These are phyloP conservation scores for Salticus scenicus DNA, from an alignment of 2,888 invertebrate genomes.

Conservation along the genomic window DNA sequence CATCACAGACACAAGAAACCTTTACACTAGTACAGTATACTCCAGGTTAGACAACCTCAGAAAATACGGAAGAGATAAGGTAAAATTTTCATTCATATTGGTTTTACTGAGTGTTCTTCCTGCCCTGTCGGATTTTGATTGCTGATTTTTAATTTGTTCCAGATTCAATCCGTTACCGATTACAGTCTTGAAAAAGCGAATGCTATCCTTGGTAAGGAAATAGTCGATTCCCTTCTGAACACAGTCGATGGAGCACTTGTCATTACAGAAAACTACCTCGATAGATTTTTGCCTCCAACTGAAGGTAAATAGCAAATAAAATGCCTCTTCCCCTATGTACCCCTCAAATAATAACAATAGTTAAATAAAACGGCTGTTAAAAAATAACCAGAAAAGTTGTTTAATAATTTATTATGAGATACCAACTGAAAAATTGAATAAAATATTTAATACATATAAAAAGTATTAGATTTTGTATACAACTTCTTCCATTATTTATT, in stretches of 20 bases:
- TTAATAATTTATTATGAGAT: too few species aligned
- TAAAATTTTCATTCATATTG: too few species aligned
- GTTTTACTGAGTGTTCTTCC: too few species aligned
- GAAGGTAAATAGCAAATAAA: conserved; percentile 26
- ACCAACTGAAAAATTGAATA: too few species aligned
- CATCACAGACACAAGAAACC: conserved; percentile 49
- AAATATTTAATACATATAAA: too few species aligned
- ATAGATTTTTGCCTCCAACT: conserved; percentile 83
- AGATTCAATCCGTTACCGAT: conserved; percentile 53
- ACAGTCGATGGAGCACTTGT: conserved; percentile 83
- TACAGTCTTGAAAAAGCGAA: conserved; percentile 38
- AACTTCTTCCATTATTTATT: too few species aligned
- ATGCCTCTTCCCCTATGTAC: too few species aligned
- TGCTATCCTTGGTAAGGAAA: conserved; percentile 80
- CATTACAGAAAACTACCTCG: conserved; percentile 83
- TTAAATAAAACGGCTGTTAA: too few species aligned
- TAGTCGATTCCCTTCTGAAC: conserved; percentile 82
- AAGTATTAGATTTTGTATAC: too few species aligned
- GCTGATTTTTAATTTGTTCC: neutral
- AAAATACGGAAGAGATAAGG: conserved; percentile 57
- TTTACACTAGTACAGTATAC: conserved; percentile 36
- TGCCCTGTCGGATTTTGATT: neutral
- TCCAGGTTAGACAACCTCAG: conserved; percentile 44
- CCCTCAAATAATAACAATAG: too few species aligned
- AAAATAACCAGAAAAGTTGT: too few species aligned